Evolutionary conservation across 2,888 invertebrate species (phyloP).

Genomic region (Stenoptilia bipunctidactyla): DNA sequence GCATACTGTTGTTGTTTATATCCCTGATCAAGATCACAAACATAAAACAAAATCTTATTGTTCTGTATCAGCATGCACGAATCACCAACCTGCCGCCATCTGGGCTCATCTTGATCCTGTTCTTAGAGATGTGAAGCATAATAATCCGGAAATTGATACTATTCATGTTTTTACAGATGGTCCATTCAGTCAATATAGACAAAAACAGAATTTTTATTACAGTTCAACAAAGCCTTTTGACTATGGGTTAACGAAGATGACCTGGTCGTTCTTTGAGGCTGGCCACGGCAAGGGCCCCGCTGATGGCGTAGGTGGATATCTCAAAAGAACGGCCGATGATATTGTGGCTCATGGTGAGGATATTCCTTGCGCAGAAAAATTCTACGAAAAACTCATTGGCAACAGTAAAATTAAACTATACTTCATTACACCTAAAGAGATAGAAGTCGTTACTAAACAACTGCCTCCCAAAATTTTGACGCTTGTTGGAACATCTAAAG

Average conservation of each 20-base stretch:
- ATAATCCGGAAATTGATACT: constrained; percentile 3
- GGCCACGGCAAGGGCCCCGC: constrained; percentile 26
- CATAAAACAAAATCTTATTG: constrained; percentile 16
- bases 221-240: constrained; percentile 6
- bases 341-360: constrained; percentile 13
- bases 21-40: neutral
- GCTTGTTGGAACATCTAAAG: neutral
- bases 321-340: constrained; percentile 22
- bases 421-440: constrained; percentile 1
- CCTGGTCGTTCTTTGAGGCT: constrained; percentile 18
- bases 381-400: constrained; percentile 2
- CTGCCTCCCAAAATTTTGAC: neutral
- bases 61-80: constrained; percentile 12
- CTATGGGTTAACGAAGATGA: constrained; percentile 4
- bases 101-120: constrained; percentile 12
- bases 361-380: constrained; percentile 5
- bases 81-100: constrained; percentile 10
- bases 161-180: constrained; percentile 10
- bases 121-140: constrained; percentile 2
- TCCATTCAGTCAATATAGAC: constrained; percentile 8
- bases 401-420: constrained; percentile 8
- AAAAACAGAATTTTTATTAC: no score
- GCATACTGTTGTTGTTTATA: constrained; percentile 31
- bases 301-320: constrained; percentile 23
- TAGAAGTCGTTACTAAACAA: neutral